Base-by-base conservation (phyloP, 2,888 invertebrate species). In the Argyra leucocephala region DNA sequence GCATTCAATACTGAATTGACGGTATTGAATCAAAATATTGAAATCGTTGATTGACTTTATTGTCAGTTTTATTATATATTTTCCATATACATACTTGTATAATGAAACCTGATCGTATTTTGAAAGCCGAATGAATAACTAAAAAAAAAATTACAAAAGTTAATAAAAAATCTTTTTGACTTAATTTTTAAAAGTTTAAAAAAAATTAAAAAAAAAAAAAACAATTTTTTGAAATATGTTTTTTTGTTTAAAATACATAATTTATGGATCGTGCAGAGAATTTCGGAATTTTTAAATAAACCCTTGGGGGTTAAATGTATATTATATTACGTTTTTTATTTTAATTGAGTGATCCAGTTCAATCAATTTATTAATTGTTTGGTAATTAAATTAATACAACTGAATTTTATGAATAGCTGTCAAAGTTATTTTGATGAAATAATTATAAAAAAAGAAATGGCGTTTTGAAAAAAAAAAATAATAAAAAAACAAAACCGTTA, bases 341-440 rank as follows among this genome's bases (percentile, higher is more conserved):
- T 48, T 48, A n/a, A 48, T 48, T 48, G 48, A 48, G 18, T 48
- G 48, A 15, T 48, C 48, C 48, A 48, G 48, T 48, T 48, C 18
- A 48, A 48, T 48, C 48, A 48, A 48, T 48, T 48, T 48, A 48
- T 48, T 48, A 48, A 48, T 48, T 48, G 18, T 48, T 48, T 48
- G n/a, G 15, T 48, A n/a, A 18, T 48, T 48, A 48, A 48, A 48
- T 48, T 9, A 6, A 9, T 48, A 48, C 18, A 15, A 48, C 48
- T 48, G 48, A 18, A 48, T 48, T 26, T 26, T 26, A 31, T 31
- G 9, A 31, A 31, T 31, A 31, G 31, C 31, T 31, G 31, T 31
- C 31, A 31, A 31, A 31, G 12, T 31, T 31, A 31, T 31, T 3
- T 10, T 31, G 12, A 31, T 31, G 12, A 31, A 10, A 31, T 31